Evolutionary conservation across 23 tunicate genomes (phyloP), one percentile per base, ranked within the genome.

Genomic region (Oikopleura albicans): DNA sequence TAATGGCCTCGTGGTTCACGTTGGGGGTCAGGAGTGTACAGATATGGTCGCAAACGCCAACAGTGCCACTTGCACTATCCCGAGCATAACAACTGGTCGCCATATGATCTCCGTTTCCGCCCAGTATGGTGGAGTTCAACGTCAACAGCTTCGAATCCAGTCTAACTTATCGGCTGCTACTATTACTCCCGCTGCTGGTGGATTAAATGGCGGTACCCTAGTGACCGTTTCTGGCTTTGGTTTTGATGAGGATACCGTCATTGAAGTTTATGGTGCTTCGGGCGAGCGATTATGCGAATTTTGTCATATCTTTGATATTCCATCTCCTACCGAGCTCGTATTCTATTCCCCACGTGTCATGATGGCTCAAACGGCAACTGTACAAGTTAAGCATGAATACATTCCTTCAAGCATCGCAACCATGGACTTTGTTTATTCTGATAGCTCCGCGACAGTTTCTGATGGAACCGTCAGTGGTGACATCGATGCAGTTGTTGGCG

Each of bases 171-270:
- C 79, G 37, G 79, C 79, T 22, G 28, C 79, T 37, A 37, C 79
- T 16, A 27, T 71, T 2, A 71, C 34, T 29, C 79, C 79, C 2
- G 27, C 79, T 22, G 2, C 79, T 12, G 79, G 79, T 71, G 79
- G 79, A 22, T 29, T 71, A 2, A 71, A 71, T 71, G 79, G 79
- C 31, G 79, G 79, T 31, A 16, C 79, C 35, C 79, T 71, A 12
- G 79, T 71, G 34, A 71, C 79, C 33, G 37, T 71, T 71, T 22
- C 79, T 71, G 79, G 79, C 33, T 71, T 71, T 31, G 79, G 79
- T 71, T 71, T 71, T 31, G 37, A 71, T 31, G 31, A 16, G 31
- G 79, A 71, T 29, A 12, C 79, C 27, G 79, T 71, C 33, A 29
- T 71, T 31, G 36, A 71, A 71, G 79, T 71, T 16, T 16, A 71